Base-by-base conservation (phyloP, 2,888 invertebrate genomes). In the Dinocampus coccinellae region DNA sequence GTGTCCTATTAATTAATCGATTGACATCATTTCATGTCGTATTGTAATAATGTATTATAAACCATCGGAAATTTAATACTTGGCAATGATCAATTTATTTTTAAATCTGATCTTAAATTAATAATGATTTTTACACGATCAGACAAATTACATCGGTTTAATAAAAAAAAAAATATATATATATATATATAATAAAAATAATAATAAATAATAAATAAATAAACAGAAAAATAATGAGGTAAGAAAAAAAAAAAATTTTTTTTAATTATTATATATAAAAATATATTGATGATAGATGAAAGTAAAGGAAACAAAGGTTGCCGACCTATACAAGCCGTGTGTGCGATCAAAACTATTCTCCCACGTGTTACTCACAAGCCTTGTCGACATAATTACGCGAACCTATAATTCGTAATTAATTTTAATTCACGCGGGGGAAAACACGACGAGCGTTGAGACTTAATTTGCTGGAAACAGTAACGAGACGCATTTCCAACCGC, bases 341-440 rank as follows among this genome's bases (percentile, higher is more conserved):
- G 58, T 16, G 58, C 16, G 53, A 58, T 58, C 33, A 58, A 58
- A 53, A 55, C 33, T 57, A 73, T 73, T 75, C 74, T 77, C 77
- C 73, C 77, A 75, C 77, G 76, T 75, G 69, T 76, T 60, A 60
- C 67, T 66, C 22, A 26, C 22, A 33, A 47, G 47, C n/a, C 47
- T 47, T 16, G 47, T 60, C 72, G 39, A 57, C 42, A 52, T 73
- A 76, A 77, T 77, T 77, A 77, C 75, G 65, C 71, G 71, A 69
- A 58, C 75, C 75, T 73, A 75, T 77, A 76, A 77, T 77, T 77
- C 69, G 76, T 74, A 77, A 77, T 77, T 77, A 77, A 77, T 76
- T 77, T 72, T 77, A 70, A 77, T 77, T 77, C 72, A 52, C 65
- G 61, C 73, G 24, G 36, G 55, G 57, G 62, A 72, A 66, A 69